Evolutionary conservation across 2,113 vertebrate species (phyloP).

Genomic region (Delphinus delphis): DNA sequence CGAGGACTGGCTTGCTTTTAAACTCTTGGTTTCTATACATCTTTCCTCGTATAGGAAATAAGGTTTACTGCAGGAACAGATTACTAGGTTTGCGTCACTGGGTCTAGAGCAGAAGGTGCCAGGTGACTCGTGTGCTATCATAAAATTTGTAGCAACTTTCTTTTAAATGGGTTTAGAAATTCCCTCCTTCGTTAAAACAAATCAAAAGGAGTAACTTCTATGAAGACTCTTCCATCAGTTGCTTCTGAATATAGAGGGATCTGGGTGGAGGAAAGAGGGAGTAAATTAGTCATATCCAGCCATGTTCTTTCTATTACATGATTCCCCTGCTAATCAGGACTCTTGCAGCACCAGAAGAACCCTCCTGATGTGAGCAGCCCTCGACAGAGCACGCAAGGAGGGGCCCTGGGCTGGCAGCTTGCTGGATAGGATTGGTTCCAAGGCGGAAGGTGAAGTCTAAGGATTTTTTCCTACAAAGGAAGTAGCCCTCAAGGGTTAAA

Average conservation of each 20-base stretch:
- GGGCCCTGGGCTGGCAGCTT: background rate
- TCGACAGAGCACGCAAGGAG: background rate
- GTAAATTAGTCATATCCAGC: background rate
- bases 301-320: slow-evolving; percentile 25
- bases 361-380: background rate
- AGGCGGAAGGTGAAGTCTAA: background rate
- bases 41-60: slow-evolving; percentile 67
- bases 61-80: slow-evolving; percentile 72
- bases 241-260: slow-evolving; percentile 52
- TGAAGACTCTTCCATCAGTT: slow-evolving; percentile 66
- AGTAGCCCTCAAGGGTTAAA: slow-evolving; percentile 17
- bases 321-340: background rate
- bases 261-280: slow-evolving; percentile 1
- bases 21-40: slow-evolving; percentile 39
- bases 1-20: slow-evolving; percentile 64
- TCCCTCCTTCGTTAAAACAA: slow-evolving; percentile 49
- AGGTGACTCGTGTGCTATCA: slow-evolving; percentile 54
- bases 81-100: slow-evolving; percentile 40
- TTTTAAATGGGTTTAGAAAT: slow-evolving; percentile 68
- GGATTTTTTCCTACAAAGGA: slow-evolving; percentile 36
- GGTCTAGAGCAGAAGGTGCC: slow-evolving; percentile 64
- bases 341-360: background rate
- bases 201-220: slow-evolving; percentile 66
- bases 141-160: slow-evolving; percentile 60
- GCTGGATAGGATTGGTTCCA: background rate